These are phyloP conservation scores for Anaspis maculata DNA, from an alignment of 2,888 invertebrate genomes.

Conservation along the genomic window DNA sequence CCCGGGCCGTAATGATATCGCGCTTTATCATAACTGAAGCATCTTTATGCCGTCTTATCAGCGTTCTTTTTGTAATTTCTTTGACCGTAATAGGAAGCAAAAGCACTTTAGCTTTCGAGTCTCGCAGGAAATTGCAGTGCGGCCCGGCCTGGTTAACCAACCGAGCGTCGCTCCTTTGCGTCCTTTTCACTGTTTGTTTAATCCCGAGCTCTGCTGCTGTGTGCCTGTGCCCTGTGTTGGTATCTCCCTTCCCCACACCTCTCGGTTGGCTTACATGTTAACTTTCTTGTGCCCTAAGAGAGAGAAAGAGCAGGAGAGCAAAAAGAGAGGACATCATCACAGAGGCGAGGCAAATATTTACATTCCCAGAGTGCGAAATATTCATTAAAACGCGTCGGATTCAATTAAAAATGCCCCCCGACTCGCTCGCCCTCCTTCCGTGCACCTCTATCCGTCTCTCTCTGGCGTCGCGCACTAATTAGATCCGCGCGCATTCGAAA, in stretches of 20 bases:
- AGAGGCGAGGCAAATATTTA: slow-evolving; percentile 11
- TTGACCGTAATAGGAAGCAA: slow-evolving; percentile 31
- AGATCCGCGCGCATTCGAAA: too few species aligned
- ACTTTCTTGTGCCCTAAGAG: slow-evolving; percentile 13
- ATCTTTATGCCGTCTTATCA: slow-evolving; percentile 28
- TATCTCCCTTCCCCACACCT: too few species aligned
- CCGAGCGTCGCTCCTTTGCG: slow-evolving; percentile 14
- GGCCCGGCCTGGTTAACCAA: slow-evolving; percentile 17
- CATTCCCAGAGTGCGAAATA: slow-evolving; percentile 10
- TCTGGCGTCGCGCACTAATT: too few species aligned
- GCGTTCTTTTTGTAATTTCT: slow-evolving; percentile 27
- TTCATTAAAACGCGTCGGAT: slow-evolving; percentile 13
- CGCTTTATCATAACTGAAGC: slow-evolving; percentile 25
- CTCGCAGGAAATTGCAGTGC: slow-evolving; percentile 32
- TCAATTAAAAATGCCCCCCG: too few species aligned
- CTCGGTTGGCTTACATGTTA: slow-evolving; percentile 16
- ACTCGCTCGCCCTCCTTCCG: too few species aligned
- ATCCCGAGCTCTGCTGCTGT: slow-evolving; percentile 15
- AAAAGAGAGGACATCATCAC: too few species aligned
- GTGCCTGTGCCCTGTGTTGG: too few species aligned
- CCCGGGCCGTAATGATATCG: too few species aligned
- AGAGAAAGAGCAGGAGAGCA: too few species aligned
- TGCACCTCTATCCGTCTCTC: too few species aligned
- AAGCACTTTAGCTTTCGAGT: slow-evolving; percentile 32
- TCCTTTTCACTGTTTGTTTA: slow-evolving; percentile 20